phyloP scores from a whole-genome alignment of 1,140 invertebrate species.

The Leptoteleia sp. region DNA sequence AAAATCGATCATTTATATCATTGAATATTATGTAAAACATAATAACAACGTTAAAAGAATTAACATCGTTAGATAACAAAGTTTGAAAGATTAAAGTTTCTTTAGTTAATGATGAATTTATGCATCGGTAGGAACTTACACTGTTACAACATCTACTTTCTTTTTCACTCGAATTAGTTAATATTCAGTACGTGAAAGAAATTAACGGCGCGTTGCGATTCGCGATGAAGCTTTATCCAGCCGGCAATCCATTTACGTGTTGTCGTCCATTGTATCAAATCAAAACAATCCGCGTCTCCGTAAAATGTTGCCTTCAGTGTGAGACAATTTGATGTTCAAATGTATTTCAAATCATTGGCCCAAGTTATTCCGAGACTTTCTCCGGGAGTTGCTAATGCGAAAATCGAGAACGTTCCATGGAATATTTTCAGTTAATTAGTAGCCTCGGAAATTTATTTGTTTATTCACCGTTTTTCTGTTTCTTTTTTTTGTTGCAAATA shows the following conservation, averaged over 20 bases:
- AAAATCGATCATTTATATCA: slow-evolving; percentile 40
- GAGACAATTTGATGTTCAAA: background rate
- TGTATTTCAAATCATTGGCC: slow-evolving; percentile 9
- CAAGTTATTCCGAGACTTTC: slow-evolving; percentile 22
- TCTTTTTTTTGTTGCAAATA: too few species aligned
- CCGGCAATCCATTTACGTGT: background rate
- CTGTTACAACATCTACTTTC: slow-evolving; percentile 59
- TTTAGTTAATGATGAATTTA: slow-evolving; percentile 60
- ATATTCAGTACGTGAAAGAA: slow-evolving; percentile 48
- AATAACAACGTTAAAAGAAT: slow-evolving; percentile 48
- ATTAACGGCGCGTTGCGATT: slow-evolving; percentile 19
- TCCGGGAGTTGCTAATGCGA: slow-evolving; percentile 30
- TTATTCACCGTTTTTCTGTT: background rate
- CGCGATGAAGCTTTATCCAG: background rate
- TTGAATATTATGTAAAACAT: slow-evolving; percentile 41
- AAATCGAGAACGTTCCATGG: slow-evolving; percentile 11
- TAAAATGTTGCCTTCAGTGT: background rate
- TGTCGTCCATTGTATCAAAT: background rate
- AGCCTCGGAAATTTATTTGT: background rate
- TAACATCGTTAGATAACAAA: slow-evolving; percentile 57
- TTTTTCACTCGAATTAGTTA: slow-evolving; percentile 60
- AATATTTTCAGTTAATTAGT: slow-evolving; percentile 18
- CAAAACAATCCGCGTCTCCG: slow-evolving; percentile 9
- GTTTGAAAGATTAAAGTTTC: slow-evolving; percentile 56
- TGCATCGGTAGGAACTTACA: slow-evolving; percentile 49